Conservation (phyloP, 2,888 invertebrate genomes). For the Cremastinae sp. region DNA sequence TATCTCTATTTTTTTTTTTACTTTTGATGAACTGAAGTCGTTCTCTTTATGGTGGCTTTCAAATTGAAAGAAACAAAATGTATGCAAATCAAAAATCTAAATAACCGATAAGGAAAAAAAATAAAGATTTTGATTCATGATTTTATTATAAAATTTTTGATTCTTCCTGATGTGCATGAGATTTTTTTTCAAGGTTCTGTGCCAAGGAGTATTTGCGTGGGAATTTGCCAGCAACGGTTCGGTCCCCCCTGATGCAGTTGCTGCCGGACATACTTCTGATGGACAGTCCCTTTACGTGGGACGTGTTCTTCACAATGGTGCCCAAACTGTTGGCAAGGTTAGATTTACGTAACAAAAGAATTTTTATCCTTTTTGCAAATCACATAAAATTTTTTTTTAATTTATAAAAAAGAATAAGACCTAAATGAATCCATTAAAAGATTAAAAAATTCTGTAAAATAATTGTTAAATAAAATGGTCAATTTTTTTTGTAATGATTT, state of each 20-base stretch:
- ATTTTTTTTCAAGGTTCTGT: constrained; percentile 80
- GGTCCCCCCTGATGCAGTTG: constrained; percentile 85
- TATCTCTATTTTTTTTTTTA: no score
- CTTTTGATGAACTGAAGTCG: no score
- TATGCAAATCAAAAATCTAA: no score
- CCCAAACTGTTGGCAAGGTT: constrained; percentile 87
- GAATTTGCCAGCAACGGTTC: constrained; percentile 83
- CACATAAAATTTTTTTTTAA: background rate
- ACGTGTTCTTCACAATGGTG: constrained; percentile 85
- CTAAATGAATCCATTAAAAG: background rate
- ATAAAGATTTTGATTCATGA: no score
- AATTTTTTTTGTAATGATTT: background rate
- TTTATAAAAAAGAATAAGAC: no score
- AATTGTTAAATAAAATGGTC: background rate
- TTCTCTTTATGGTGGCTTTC: no score
- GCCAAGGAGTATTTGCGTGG: constrained; percentile 86
- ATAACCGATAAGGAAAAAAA: no score
- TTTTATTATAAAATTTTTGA: background rate
- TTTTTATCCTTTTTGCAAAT: background rate
- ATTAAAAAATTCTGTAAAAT: constrained; percentile 7
- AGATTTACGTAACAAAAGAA: background rate
- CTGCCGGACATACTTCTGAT: constrained; percentile 84
- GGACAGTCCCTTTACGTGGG: constrained; percentile 87
- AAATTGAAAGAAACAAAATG: no score
- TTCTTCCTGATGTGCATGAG: constrained; percentile 22